phyloP scores from a whole-genome alignment of 1,140 invertebrate species.

The Drosophila paulistorum region DNA sequence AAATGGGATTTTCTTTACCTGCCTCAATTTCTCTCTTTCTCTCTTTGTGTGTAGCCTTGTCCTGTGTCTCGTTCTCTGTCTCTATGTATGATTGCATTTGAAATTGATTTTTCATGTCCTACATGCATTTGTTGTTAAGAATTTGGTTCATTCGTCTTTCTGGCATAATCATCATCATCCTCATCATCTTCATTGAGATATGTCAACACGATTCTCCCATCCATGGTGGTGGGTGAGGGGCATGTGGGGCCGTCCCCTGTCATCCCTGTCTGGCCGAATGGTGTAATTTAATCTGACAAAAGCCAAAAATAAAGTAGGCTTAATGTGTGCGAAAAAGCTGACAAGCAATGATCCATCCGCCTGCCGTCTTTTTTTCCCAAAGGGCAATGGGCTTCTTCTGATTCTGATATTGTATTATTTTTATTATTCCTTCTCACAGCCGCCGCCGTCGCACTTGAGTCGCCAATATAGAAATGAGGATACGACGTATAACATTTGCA shows the following conservation, averaged over 20 bases:
- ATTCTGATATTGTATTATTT: slow-evolving; percentile 49
- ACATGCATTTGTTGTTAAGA: slow-evolving; percentile 50
- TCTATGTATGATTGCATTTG: slow-evolving; percentile 2
- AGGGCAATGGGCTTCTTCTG: slow-evolving; percentile 27
- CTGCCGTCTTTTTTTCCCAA: slow-evolving; percentile 17
- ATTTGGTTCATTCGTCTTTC: slow-evolving; percentile 41
- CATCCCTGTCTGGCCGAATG: slow-evolving; percentile 46
- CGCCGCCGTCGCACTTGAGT: slow-evolving; percentile 34
- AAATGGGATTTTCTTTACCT: slow-evolving; percentile 10
- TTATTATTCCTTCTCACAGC: slow-evolving; percentile 39
- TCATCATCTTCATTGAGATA: slow-evolving; percentile 25
- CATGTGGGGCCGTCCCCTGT: not conserved
- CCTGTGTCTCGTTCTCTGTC: not conserved
- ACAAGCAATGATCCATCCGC: slow-evolving; percentile 49
- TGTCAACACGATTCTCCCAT: slow-evolving; percentile 36
- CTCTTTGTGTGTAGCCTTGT: not conserved
- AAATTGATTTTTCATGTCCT: slow-evolving; percentile 59
- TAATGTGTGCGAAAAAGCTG: slow-evolving; percentile 75
- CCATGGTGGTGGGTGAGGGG: not conserved
- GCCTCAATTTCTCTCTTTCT: too few species aligned
- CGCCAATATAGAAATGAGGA: slow-evolving; percentile 49
- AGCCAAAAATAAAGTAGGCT: slow-evolving; percentile 64
- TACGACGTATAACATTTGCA: slow-evolving; percentile 62
- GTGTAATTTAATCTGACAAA: slow-evolving; percentile 76
- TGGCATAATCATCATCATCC: slow-evolving; percentile 18